Conservation (phyloP, 30 jellyfish, hydroid and myxozoan genomes). For the Mastigias papua region DNA sequence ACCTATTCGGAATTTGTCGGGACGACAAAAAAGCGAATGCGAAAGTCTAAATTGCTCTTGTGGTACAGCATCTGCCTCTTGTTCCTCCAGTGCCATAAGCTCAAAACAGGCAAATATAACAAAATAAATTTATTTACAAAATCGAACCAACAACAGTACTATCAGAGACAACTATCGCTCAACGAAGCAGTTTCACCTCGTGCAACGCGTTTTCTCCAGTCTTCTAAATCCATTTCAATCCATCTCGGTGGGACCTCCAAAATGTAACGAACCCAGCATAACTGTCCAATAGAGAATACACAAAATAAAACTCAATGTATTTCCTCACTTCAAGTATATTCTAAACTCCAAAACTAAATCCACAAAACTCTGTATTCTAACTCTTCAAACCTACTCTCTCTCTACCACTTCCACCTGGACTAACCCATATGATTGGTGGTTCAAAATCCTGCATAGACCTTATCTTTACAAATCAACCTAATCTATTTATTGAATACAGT, state of each 20-base stretch:
- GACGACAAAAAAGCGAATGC: conserved; percentile 4
- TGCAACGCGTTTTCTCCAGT: background rate
- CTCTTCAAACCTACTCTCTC: no score
- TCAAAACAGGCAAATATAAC: background rate
- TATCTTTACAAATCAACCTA: background rate
- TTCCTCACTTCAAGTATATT: no score
- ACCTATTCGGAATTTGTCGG: conserved; percentile 11
- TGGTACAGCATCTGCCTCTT: conserved; percentile 4
- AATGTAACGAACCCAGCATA: no score
- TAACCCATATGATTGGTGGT: no score
- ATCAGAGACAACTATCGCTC: background rate
- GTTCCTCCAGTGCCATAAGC: background rate
- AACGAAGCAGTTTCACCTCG: background rate
- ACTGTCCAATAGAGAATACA: no score
- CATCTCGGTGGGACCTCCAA: background rate
- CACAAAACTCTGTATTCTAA: no score
- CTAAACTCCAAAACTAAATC: no score
- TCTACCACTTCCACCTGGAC: no score
- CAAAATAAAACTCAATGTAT: no score
- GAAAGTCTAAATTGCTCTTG: background rate
- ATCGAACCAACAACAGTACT: background rate
- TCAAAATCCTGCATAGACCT: no score
- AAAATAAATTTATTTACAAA: background rate
- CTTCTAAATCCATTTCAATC: background rate
- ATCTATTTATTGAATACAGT: background rate